Conservation (phyloP, 2,113 vertebrate genomes). For the Myiagra hebetior region DNA sequence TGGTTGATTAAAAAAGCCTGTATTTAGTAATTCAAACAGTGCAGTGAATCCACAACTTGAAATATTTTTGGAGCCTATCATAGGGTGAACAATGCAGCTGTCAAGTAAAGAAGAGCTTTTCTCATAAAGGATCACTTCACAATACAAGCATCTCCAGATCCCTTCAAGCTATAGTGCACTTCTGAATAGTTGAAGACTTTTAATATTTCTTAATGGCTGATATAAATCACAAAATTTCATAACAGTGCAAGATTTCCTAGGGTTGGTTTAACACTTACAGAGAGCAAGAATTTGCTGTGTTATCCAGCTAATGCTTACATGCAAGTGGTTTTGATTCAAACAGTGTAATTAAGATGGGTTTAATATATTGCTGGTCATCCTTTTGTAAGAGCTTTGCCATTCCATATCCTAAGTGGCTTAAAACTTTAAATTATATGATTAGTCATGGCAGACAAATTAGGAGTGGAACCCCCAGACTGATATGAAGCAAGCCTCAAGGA, state of each 20-base stretch:
- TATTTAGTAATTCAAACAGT: conserved; percentile 62
- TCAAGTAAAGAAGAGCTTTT: conserved; percentile 40
- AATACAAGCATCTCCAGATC: neutral
- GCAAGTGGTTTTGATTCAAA: conserved; percentile 35
- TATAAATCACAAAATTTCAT: conserved; percentile 62
- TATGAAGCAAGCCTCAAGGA: neutral
- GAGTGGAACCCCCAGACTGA: neutral
- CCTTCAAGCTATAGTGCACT: neutral
- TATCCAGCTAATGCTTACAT: conserved; percentile 11
- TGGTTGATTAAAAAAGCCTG: conserved; percentile 58
- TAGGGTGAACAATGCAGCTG: conserved; percentile 21
- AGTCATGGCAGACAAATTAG: neutral
- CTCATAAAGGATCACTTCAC: conserved; percentile 37
- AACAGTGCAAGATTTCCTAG: conserved; percentile 33
- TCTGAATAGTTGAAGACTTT: conserved; percentile 52
- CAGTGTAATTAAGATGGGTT: neutral
- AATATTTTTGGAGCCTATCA: conserved; percentile 60
- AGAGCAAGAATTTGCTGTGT: conserved; percentile 29
- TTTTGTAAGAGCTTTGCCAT: neutral
- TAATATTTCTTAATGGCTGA: conserved; percentile 59
- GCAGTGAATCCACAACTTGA: conserved; percentile 48
- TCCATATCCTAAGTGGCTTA: neutral
- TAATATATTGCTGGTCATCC: conserved; percentile 18
- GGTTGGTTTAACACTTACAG: conserved; percentile 33
- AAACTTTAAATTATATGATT: neutral